Conservation (phyloP, 37 sponge, comb jelly and placozoan species). For the Eunapius fragilis region DNA sequence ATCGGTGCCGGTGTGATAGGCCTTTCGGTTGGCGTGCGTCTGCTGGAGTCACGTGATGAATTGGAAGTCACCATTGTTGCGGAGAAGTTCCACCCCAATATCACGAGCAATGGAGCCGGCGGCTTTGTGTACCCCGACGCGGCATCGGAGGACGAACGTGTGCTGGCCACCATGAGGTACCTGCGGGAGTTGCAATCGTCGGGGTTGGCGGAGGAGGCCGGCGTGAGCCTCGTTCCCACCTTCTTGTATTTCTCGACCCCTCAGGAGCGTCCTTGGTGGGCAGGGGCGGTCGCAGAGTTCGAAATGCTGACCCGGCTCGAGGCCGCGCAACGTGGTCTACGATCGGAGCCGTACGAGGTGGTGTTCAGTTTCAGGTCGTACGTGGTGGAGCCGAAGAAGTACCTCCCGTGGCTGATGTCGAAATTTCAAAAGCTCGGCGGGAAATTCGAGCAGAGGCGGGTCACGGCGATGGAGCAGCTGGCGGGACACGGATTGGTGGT, state of each 20-base stretch:
- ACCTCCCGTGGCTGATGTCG: conserved; percentile 58
- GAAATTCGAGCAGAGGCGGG: conserved; percentile 26
- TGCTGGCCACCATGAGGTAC: background rate
- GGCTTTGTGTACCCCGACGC: conserved; percentile 3
- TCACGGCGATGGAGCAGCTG: conserved; percentile 36
- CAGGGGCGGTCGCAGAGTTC: background rate
- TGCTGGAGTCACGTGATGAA: background rate
- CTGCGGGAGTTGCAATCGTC: background rate
- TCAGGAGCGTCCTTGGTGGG: background rate
- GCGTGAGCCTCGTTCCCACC: background rate
- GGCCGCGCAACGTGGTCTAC: background rate
- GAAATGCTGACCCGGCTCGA: background rate
- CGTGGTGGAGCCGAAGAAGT: conserved; percentile 28
- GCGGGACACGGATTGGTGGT: conserved; percentile 55
- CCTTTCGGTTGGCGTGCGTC: conserved; percentile 16
- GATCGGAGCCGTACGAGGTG: background rate
- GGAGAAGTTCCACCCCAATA: conserved; percentile 29
- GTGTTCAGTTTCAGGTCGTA: conserved; percentile 27
- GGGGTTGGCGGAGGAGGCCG: background rate
- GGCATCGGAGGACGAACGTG: background rate
- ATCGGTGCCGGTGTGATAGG: conserved; percentile 64
- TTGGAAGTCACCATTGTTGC: conserved; percentile 12
- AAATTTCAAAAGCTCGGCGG: conserved; percentile 35
- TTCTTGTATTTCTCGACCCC: background rate
- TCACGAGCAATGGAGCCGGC: conserved; percentile 20